phyloP scores from a whole-genome alignment of 2,113 vertebrate species.

The Rhabdomys dilectus region DNA sequence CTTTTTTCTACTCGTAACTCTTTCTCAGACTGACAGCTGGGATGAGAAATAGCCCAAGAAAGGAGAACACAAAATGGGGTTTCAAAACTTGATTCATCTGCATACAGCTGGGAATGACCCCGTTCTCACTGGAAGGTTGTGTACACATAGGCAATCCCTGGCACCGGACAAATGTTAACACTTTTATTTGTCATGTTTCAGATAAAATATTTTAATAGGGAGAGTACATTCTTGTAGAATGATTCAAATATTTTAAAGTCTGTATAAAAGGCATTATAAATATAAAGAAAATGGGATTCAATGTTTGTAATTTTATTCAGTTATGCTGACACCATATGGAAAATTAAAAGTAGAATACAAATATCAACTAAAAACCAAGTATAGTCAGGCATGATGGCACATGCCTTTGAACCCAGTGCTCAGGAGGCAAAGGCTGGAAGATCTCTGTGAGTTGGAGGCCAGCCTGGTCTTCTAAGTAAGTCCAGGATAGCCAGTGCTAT shows the following conservation, averaged over 20 bases:
- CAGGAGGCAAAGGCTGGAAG: no score
- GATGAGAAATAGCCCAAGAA: slow-evolving; percentile 18
- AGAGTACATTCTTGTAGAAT: neutral
- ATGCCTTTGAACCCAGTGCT: no score
- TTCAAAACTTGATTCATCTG: neutral
- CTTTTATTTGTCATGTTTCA: neutral
- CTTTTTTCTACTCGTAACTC: neutral
- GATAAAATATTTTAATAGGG: neutral
- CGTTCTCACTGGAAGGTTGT: neutral
- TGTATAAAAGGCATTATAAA: neutral
- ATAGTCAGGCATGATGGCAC: no score
- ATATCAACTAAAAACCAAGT: slow-evolving; percentile 25
- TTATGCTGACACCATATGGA: neutral
- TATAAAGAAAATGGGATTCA: slow-evolving; percentile 33
- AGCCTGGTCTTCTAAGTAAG: no score
- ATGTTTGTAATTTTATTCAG: slow-evolving; percentile 8
- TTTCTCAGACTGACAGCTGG: neutral
- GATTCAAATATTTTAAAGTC: slow-evolving; percentile 1
- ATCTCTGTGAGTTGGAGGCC: no score
- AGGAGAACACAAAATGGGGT: neutral
- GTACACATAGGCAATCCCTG: neutral
- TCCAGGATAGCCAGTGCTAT: no score
- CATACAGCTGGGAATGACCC: neutral
- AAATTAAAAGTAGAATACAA: slow-evolving; percentile 19
- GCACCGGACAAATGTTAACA: neutral